Base-by-base conservation (phyloP, 2,888 invertebrate species). In the Malthinus flaveolus region DNA sequence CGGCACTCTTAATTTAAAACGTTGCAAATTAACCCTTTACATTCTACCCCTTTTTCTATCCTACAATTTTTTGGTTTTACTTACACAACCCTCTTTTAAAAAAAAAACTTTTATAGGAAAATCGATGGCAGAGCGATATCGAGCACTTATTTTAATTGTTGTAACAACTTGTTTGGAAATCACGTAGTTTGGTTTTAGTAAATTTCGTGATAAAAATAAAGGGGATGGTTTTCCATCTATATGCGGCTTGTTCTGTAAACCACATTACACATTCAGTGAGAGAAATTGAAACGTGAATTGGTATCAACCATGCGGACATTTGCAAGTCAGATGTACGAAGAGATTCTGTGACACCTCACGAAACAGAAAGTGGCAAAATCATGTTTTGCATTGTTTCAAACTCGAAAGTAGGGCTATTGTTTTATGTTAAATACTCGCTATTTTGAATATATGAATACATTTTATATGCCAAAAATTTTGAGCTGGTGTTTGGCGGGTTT, bases 251-350 rank as follows among this genome's bases (percentile, higher is more conserved):
- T 51, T 57, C 55, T 11, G 48, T 54, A 63, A 64, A 63, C 68
- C 68, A 66, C 67, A 71, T 71, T 71, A 71, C 69, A 68, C 68
- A 71, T 71, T 72, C 71, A 68, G 67, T 68, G 66, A 67, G 66
- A 66, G 69, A 69, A 71, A 72, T 71, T 71, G 71, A 72, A 72
- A 70, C 70, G 68, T 68, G 72, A 66, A 71, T 71, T 70, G 68
- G 62, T 65, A 65, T 69, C 67, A 55, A 56, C 60, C 59, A 63
- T 62, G 62, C 57, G 66, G 59, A 57, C 57, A 71, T 72, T 71
- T 71, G 71, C 70, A 72, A 72, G 69, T 71, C 68, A 71, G 67
- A 72, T 72, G 5, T 23, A 23, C 65, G 56, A 58, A 59, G 61
- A 63, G 52, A 65, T 52, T 61, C 62, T 56, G 65, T 66, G 66